Evolutionary conservation across 1,140 invertebrate species (phyloP).

Genomic region (Mycetomoellerius zeteki): DNA sequence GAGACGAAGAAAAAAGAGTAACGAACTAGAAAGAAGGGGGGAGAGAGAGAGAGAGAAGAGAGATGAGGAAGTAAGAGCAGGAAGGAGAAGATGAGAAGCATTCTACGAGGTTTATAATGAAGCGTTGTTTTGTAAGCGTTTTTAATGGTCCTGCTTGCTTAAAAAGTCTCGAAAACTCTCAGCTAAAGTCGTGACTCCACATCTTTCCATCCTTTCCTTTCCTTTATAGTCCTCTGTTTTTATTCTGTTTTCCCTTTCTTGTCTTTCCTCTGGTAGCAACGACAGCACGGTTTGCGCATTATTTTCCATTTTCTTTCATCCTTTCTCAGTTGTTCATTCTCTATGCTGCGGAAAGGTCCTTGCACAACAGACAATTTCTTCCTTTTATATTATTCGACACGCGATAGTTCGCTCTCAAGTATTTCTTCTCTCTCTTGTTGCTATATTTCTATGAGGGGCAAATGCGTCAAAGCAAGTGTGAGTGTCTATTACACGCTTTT

Average conservation of each 20-base stretch:
- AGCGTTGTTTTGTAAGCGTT: constrained; percentile 80
- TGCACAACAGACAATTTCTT: constrained; percentile 32
- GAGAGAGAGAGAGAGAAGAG: neutral
- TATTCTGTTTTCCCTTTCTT: constrained; percentile 25
- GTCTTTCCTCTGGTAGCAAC: constrained; percentile 21
- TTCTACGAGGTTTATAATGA: constrained; percentile 79
- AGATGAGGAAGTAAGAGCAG: constrained; percentile 7
- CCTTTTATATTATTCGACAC: constrained; percentile 42
- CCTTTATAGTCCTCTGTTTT: constrained; percentile 37
- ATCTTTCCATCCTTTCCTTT: constrained; percentile 69
- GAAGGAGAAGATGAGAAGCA: constrained; percentile 50
- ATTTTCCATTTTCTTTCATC: constrained; percentile 81
- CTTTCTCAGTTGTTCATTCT: constrained; percentile 64
- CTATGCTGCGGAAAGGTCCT: neutral
- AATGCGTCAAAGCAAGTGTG: constrained; percentile 22
- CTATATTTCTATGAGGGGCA: neutral
- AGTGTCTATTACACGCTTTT: constrained; percentile 29
- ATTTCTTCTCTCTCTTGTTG: neutral
- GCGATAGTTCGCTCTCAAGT: constrained; percentile 27
- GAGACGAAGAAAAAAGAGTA: constrained; percentile 13
- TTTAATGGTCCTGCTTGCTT: constrained; percentile 78
- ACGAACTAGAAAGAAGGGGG: constrained; percentile 3
- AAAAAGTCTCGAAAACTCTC: constrained; percentile 82
- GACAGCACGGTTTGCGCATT: constrained; percentile 73
- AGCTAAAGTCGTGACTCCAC: constrained; percentile 79